Conservation (phyloP, 2,113 vertebrate species). For the Seriola aureovittata region DNA sequence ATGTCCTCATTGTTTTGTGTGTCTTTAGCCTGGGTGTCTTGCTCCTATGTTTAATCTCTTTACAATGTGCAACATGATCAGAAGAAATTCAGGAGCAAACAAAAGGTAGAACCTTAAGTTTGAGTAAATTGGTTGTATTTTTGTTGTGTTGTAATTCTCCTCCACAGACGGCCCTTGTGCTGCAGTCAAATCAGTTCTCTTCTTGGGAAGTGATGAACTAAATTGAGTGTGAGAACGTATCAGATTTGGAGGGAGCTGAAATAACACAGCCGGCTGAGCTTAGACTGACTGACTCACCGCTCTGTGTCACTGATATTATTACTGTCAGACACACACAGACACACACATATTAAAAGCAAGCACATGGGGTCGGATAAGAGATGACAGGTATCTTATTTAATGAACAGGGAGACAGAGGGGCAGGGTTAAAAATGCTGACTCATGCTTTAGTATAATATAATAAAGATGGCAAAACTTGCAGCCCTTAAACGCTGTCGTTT, state of each 20-base stretch:
- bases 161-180: not conserved
- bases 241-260: slow-evolving; percentile 57
- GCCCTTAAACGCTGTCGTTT: not conserved
- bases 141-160: not conserved
- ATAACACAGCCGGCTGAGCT: slow-evolving; percentile 34
- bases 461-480: slow-evolving; percentile 8
- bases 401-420: slow-evolving; percentile 5
- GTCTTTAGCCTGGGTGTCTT: no score
- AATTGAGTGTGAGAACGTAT: slow-evolving; percentile 67
- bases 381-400: slow-evolving; percentile 38
- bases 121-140: not conserved
- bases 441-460: slow-evolving; percentile 18
- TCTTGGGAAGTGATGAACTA: slow-evolving; percentile 30
- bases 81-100: not conserved
- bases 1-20: no score
- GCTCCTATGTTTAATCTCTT: no score
- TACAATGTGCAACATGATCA: not conserved
- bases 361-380: slow-evolving; percentile 29
- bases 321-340: slow-evolving; percentile 16
- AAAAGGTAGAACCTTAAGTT: not conserved
- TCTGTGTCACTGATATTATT: slow-evolving; percentile 26
- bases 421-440: slow-evolving; percentile 38
- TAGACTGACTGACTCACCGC: slow-evolving; percentile 39
- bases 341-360: slow-evolving; percentile 11
- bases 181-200: slow-evolving; percentile 19